Conservation (phyloP, 2,888 invertebrate genomes). For the Dione juno region DNA sequence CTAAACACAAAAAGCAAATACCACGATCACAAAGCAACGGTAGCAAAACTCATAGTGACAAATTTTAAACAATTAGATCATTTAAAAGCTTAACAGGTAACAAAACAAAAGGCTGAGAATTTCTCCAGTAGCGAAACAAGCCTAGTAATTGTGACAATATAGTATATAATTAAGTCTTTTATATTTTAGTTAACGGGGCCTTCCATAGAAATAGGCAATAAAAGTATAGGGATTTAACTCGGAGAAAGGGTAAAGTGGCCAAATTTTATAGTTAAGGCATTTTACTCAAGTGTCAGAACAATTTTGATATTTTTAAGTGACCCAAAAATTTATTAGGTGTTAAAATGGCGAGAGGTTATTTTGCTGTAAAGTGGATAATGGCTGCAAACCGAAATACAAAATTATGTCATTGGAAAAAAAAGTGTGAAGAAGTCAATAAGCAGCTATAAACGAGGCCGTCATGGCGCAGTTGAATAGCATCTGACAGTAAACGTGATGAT, state of each 20-base stretch:
- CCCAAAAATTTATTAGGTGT: constrained; percentile 24
- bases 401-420: constrained; percentile 3
- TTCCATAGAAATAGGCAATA: constrained; percentile 47
- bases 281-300: constrained; percentile 14
- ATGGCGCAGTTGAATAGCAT: no score
- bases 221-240: constrained; percentile 45
- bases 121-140: constrained; percentile 51
- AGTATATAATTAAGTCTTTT: constrained; percentile 60
- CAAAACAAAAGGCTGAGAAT: constrained; percentile 38
- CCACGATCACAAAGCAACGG: constrained; percentile 32
- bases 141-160: constrained; percentile 59
- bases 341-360: constrained; percentile 26
- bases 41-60: constrained; percentile 42
- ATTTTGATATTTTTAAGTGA: constrained; percentile 11
- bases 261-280: constrained; percentile 54
- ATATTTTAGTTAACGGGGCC: constrained; percentile 45
- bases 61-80: constrained; percentile 40
- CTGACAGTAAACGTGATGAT: no score
- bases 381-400: background rate
- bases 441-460: background rate
- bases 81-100: constrained; percentile 39
- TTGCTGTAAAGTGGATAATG: background rate
- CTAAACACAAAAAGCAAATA: background rate
- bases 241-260: constrained; percentile 61
- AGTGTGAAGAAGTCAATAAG: background rate